Percentiles rank a stretch among this genome's conserved stretches.
phyloP scores from a whole-genome alignment of 1,140 invertebrate genomes.

The Heterodera schachtii region DNA sequence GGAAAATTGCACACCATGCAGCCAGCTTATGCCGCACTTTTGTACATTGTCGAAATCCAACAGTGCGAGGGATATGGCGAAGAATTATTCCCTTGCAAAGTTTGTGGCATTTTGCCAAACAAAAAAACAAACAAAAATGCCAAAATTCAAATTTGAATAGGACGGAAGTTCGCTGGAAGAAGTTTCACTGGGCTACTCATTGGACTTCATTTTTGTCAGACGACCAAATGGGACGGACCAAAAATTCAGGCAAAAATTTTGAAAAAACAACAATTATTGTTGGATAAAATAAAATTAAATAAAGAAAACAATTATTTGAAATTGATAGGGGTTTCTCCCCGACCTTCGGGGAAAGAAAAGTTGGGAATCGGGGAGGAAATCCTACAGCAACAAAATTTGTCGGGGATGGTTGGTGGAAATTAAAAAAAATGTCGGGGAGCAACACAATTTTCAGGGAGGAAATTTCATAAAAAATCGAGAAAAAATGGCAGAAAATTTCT shows the following conservation, averaged over 20 bases:
- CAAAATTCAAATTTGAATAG: slow-evolving; percentile 28
- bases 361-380: too few species aligned
- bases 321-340: too few species aligned
- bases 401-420: too few species aligned
- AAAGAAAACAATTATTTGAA: too few species aligned
- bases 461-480: too few species aligned
- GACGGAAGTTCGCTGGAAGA: slow-evolving; percentile 52
- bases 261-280: too few species aligned
- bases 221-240: slow-evolving; percentile 40
- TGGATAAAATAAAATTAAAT: too few species aligned
- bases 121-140: neutral
- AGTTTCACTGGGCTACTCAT: slow-evolving; percentile 48
- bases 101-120: neutral
- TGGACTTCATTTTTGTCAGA: slow-evolving; percentile 49
- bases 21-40: slow-evolving; percentile 46
- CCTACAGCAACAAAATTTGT: too few species aligned
- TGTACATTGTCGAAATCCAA: slow-evolving; percentile 56
- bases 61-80: slow-evolving; percentile 57
- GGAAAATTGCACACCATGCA: slow-evolving; percentile 52
- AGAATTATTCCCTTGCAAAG: slow-evolving; percentile 49
- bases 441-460: too few species aligned
- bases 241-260: slow-evolving; percentile 36
- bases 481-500: too few species aligned
- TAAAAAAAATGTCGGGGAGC: too few species aligned
- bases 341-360: neutral